A percentile compares a stretch with the other conserved stretches of the same genome.
Evolutionary conservation across 92 coral and sea anemone species (phyloP).

Genomic region (Phenganax stokvisi): DNA sequence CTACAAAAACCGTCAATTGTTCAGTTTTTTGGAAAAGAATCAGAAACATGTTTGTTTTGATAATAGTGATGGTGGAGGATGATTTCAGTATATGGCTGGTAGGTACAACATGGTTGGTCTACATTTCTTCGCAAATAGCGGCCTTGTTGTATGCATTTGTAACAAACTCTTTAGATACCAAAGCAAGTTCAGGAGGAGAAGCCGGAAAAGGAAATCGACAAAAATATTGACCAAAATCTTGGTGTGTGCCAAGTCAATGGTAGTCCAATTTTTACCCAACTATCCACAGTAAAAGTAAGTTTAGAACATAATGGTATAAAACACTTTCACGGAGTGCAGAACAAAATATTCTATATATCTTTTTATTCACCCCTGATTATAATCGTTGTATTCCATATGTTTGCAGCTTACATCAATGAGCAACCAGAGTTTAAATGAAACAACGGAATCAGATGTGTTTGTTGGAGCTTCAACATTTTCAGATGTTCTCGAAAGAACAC

Average conservation of each 20-base stretch:
- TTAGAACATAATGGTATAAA: neutral
- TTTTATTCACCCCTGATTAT: too few relatives aligned
- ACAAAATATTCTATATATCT: too few relatives aligned
- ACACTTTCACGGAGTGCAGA: too few relatives aligned
- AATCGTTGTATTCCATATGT: neutral
- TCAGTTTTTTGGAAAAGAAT: constrained; percentile 35
- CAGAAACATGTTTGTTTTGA: constrained; percentile 37
- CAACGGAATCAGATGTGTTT: neutral
- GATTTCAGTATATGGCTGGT: constrained; percentile 22
- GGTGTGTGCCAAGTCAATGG: constrained; percentile 30
- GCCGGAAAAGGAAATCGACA: neutral
- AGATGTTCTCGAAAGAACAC: neutral
- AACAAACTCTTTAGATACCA: neutral
- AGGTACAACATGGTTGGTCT: neutral
- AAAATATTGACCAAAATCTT: constrained; percentile 1
- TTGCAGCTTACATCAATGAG: neutral
- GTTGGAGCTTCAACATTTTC: neutral
- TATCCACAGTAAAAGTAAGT: constrained; percentile 13
- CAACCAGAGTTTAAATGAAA: neutral
- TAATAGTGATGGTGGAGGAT: constrained; percentile 21
- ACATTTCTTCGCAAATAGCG: neutral
- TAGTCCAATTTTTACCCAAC: constrained; percentile 14
- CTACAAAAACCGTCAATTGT: constrained; percentile 16
- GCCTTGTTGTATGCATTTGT: neutral
- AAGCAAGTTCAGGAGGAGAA: neutral